Evolutionary conservation across 2,888 invertebrate genomes (phyloP).

Genomic region (Augiades crinisus): DNA sequence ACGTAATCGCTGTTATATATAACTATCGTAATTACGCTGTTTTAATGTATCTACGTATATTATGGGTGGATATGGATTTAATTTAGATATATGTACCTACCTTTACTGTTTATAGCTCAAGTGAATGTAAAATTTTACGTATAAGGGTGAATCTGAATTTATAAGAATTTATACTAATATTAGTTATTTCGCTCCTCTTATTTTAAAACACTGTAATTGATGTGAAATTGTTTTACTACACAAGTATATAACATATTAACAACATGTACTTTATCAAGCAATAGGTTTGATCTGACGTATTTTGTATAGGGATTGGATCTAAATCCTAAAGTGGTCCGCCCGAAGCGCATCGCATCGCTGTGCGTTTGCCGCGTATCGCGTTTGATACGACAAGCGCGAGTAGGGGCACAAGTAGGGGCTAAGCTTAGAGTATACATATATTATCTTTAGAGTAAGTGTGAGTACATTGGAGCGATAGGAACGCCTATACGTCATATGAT

Average conservation of each 20-base stretch:
- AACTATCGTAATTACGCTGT: slow-evolving; percentile 41
- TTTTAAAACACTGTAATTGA: slow-evolving; percentile 59
- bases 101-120: slow-evolving; percentile 63
- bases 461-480: no score
- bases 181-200: slow-evolving; percentile 58
- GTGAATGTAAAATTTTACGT: slow-evolving; percentile 57
- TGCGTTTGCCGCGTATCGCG: no score
- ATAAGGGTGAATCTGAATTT: slow-evolving; percentile 71
- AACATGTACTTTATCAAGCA: slow-evolving; percentile 8
- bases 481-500: no score
- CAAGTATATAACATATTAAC: slow-evolving; percentile 14
- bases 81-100: slow-evolving; percentile 26
- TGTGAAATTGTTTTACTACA: slow-evolving; percentile 30
- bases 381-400: no score
- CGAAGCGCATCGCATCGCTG: not conserved
- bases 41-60: slow-evolving; percentile 56
- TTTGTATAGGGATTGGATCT: slow-evolving; percentile 1
- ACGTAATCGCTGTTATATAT: slow-evolving; percentile 32
- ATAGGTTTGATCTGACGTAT: slow-evolving; percentile 13
- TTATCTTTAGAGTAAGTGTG: no score
- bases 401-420: no score
- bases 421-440: no score
- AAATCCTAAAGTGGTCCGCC: no score
- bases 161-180: slow-evolving; percentile 52
- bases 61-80: slow-evolving; percentile 65